These are phyloP conservation scores for Eulemur macaco DNA, from an alignment of 2,113 vertebrate genomes.

Conservation along the genomic window DNA sequence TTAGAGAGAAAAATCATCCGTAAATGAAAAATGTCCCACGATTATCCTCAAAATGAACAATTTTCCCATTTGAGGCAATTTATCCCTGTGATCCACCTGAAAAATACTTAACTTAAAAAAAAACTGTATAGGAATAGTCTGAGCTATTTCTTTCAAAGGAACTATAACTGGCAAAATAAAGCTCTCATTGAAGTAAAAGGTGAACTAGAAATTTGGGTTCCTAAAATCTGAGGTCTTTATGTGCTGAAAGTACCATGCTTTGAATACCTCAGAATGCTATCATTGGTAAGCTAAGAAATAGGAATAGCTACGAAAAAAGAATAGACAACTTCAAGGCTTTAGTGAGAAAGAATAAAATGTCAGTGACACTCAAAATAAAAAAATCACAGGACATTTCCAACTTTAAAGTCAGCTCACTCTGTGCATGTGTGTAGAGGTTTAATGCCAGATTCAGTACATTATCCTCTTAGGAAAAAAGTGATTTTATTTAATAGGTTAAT, in stretches of 20 bases:
- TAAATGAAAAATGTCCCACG: neutral
- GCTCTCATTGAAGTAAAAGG: neutral
- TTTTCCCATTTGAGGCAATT: neutral
- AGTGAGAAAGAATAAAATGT: slow-evolving; percentile 59
- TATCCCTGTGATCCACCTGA: neutral
- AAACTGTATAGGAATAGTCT: neutral
- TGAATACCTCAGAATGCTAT: neutral
- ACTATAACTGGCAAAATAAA: neutral
- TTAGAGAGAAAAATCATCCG: neutral
- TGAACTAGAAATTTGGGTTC: slow-evolving; percentile 1
- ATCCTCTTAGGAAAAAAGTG: neutral
- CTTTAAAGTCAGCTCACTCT: neutral
- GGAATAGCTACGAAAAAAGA: slow-evolving; percentile 51
- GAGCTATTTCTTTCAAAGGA: neutral
- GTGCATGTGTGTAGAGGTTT: neutral
- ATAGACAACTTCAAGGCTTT: slow-evolving; percentile 10
- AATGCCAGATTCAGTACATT: neutral
- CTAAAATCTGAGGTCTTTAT: neutral
- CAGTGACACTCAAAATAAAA: neutral
- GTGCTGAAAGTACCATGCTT: neutral
- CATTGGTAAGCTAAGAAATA: slow-evolving; percentile 48
- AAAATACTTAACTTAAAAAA: slow-evolving; percentile 23
- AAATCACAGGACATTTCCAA: neutral
- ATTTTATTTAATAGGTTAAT: neutral
- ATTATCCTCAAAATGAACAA: neutral